Conservation (phyloP, 2,888 invertebrate genomes). For the Lymantria monacha region DNA sequence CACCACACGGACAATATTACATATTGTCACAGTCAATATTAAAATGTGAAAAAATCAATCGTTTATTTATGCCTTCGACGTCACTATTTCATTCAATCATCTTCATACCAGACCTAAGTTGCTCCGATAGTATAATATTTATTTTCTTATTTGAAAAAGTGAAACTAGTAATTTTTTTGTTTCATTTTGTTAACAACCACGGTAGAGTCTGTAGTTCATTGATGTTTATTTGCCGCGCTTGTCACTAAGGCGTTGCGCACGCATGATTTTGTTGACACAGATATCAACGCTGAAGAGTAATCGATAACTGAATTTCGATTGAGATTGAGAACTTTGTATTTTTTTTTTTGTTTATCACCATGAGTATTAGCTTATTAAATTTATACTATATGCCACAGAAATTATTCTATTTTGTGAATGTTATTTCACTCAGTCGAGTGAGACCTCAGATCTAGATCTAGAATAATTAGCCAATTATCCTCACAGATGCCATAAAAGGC, state of each 20-base stretch:
- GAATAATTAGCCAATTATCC: too few relatives aligned
- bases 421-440: too few relatives aligned
- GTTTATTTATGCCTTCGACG: neutral
- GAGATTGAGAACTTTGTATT: neutral
- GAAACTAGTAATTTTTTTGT: neutral
- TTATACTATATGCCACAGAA: too few relatives aligned
- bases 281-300: slow-evolving; percentile 7
- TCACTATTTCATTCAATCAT: neutral
- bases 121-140: slow-evolving; percentile 7
- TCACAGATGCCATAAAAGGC: too few relatives aligned
- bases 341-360: too few relatives aligned
- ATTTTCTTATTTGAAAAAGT: slow-evolving; percentile 10
- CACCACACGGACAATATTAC: too few relatives aligned
- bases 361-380: too few relatives aligned
- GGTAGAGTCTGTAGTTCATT: slow-evolving; percentile 10
- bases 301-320: slow-evolving; percentile 8
- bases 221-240: slow-evolving; percentile 10
- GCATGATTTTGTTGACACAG: slow-evolving; percentile 34
- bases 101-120: neutral
- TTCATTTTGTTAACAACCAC: slow-evolving; percentile 11
- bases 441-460: too few relatives aligned
- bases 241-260: slow-evolving; percentile 25
- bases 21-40: too few relatives aligned
- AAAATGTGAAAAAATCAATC: too few relatives aligned
- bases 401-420: too few relatives aligned